Evolutionary conservation across 2,888 invertebrate species (phyloP).

Genomic region (Junonia oenone): DNA sequence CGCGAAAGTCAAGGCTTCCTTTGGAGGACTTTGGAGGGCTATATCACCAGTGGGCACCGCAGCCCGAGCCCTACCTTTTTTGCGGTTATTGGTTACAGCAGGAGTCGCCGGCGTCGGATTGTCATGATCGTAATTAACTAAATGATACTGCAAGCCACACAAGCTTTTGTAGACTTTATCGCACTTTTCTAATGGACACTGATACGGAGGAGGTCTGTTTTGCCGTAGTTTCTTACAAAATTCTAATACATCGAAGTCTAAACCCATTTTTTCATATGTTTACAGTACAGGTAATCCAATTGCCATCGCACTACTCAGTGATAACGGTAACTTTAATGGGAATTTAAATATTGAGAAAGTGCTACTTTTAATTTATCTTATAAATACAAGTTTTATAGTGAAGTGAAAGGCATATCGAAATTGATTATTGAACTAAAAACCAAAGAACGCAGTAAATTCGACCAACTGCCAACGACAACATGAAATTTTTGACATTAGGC

Average conservation of each 20-base stretch:
- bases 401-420: constrained; percentile 36
- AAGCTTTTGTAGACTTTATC: constrained; percentile 92
- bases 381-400: constrained; percentile 28
- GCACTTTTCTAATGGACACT: constrained; percentile 91
- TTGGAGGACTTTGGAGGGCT: constrained; percentile 72
- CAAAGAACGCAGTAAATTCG: constrained; percentile 14
- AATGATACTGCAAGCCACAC: constrained; percentile 91
- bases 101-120: constrained; percentile 84
- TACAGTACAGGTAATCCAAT: constrained; percentile 4
- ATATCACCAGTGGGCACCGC: constrained; percentile 80
- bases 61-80: constrained; percentile 80
- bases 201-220: constrained; percentile 90
- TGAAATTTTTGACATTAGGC: background rate
- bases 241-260: constrained; percentile 92
- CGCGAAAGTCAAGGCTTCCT: constrained; percentile 88
- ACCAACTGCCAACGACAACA: constrained; percentile 4
- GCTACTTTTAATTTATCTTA: constrained; percentile 8
- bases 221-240: constrained; percentile 90
- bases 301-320: constrained; percentile 9
- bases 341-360: background rate
- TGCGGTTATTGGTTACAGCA: constrained; percentile 80
- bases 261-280: constrained; percentile 81
- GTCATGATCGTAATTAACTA: constrained; percentile 91
- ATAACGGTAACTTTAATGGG: constrained; percentile 8
- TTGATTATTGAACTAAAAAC: constrained; percentile 21